Evolutionary conservation across 2,797 vertebrate genomes (phyloP).

Genomic region (Eidolon dupreanum): DNA sequence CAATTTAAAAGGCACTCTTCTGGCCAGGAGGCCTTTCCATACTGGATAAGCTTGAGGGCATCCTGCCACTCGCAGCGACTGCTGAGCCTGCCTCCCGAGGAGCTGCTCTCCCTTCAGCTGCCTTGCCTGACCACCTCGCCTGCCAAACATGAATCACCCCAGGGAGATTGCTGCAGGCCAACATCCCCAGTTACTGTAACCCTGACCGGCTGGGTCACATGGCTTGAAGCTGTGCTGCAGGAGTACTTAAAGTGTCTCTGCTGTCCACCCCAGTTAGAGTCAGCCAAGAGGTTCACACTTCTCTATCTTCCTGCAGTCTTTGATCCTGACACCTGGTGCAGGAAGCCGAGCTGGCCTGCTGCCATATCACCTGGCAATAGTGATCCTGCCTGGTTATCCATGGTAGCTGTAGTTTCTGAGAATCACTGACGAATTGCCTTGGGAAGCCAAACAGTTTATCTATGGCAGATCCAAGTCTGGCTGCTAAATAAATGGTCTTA

Average conservation of each 20-base stretch:
- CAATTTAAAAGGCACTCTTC: background rate
- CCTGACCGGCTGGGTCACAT: background rate
- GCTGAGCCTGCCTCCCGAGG: no score
- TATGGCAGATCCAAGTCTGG: background rate
- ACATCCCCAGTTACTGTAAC: background rate
- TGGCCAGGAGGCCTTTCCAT: background rate
- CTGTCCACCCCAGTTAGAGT: background rate
- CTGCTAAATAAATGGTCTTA: background rate
- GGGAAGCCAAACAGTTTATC: background rate
- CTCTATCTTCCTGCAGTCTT: rapidly evolving
- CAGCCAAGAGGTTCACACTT: background rate
- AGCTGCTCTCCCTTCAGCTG: background rate
- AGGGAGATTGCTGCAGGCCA: background rate
- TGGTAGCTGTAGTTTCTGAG: background rate
- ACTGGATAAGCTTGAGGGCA: rapidly evolving
- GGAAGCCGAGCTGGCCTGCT: background rate
- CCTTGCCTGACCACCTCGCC: background rate
- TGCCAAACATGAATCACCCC: background rate
- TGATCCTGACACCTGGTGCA: background rate
- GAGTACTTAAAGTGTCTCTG: background rate
- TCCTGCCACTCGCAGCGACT: background rate
- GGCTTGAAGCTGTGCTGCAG: background rate
- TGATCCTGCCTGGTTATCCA: background rate
- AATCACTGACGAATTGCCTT: background rate
- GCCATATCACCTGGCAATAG: background rate